Evolutionary conservation across 23 tunicate genomes (phyloP).

Genomic region (Halocynthia roretzi): DNA sequence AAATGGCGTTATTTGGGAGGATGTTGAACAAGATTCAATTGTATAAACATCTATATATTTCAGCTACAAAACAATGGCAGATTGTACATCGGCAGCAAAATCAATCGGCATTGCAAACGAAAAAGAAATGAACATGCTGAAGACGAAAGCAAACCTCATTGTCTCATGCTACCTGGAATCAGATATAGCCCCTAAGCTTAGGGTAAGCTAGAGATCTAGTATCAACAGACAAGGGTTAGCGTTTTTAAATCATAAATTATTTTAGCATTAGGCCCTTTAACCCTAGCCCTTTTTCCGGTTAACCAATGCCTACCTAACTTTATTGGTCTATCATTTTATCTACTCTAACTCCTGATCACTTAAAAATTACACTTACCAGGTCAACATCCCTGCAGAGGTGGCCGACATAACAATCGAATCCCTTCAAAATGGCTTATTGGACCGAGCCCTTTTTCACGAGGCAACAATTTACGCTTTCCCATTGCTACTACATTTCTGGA

Average conservation of each 20-base stretch:
- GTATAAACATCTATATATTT: not conserved
- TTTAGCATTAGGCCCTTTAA: not conserved
- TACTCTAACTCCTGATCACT: too few relatives aligned
- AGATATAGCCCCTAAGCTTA: slow-evolving; percentile 27
- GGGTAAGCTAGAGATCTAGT: slow-evolving; percentile 25
- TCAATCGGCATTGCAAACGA: not conserved
- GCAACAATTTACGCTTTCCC: slow-evolving; percentile 56
- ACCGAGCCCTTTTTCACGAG: slow-evolving; percentile 49
- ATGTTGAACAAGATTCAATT: not conserved
- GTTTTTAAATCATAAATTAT: not conserved
- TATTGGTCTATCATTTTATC: too few relatives aligned
- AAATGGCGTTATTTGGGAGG: too few relatives aligned
- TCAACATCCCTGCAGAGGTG: slow-evolving; percentile 41
- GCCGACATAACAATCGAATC: slow-evolving; percentile 49
- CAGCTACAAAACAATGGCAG: slow-evolving; percentile 32
- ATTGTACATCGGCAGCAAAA: slow-evolving; percentile 23
- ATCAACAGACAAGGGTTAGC: not conserved
- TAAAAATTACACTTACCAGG: slow-evolving; percentile 3
- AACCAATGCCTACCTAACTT: too few relatives aligned
- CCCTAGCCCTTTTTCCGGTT: not conserved
- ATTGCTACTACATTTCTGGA: slow-evolving; percentile 47
- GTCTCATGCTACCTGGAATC: slow-evolving; percentile 65
- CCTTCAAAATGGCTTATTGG: slow-evolving; percentile 40
- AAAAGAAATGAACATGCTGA: slow-evolving; percentile 23
- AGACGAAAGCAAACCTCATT: slow-evolving; percentile 45